A percentile compares a stretch with the other conserved stretches of the same genome.
Conservation (phyloP, 2,797 vertebrate genomes). For the Siniperca undulata region DNA sequence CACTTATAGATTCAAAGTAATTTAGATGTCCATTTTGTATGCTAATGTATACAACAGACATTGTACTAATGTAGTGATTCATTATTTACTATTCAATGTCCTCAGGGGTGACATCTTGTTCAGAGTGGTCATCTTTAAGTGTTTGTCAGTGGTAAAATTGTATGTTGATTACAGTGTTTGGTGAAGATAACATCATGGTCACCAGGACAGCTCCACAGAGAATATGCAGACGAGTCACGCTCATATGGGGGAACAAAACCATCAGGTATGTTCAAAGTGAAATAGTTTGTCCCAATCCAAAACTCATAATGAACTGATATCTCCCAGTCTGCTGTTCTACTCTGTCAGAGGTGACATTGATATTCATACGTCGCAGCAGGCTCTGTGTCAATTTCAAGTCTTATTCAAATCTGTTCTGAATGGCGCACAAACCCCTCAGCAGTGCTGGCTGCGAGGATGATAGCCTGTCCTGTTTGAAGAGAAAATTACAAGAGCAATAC, state of each 20-base stretch:
- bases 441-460: slow-evolving; percentile 74
- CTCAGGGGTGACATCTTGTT: slow-evolving; percentile 64
- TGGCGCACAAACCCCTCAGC: slow-evolving; percentile 70
- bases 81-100: slow-evolving; percentile 72
- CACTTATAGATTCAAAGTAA: slow-evolving; percentile 74
- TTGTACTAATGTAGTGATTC: slow-evolving; percentile 65
- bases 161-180: slow-evolving; percentile 69
- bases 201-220: slow-evolving; percentile 12
- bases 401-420: slow-evolving; percentile 81
- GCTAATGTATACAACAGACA: slow-evolving; percentile 77
- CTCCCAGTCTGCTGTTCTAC: slow-evolving; percentile 63
- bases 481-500: slow-evolving; percentile 80
- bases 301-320: slow-evolving; percentile 77
- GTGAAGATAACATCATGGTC: slow-evolving; percentile 47
- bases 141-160: slow-evolving; percentile 56
- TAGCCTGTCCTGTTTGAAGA: slow-evolving; percentile 76
- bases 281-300: slow-evolving; percentile 66
- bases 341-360: slow-evolving; percentile 80
- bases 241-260: background rate
- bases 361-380: slow-evolving; percentile 83
- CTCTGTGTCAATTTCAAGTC: slow-evolving; percentile 74
- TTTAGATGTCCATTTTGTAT: slow-evolving; percentile 78
- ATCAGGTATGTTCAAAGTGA: slow-evolving; percentile 55
- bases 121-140: slow-evolving; percentile 62
- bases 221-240: slow-evolving; percentile 8